phyloP scores from a whole-genome alignment of 2,797 vertebrate genomes.

The Rhabdomys pumilio region DNA sequence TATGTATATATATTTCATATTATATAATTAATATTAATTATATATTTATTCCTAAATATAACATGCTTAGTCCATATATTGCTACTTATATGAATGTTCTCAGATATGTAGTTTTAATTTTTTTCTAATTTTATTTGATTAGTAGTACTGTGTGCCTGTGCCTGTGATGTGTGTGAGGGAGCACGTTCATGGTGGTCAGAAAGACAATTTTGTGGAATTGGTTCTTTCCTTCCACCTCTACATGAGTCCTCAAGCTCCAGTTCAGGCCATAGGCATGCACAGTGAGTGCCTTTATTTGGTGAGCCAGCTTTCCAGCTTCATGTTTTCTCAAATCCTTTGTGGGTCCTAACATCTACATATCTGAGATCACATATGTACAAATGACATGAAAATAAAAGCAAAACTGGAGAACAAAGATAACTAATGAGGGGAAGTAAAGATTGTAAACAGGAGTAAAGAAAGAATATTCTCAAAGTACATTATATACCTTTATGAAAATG shows the following conservation, averaged over 20 bases:
- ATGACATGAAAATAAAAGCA: background rate
- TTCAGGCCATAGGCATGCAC: background rate
- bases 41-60: no score
- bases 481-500: background rate
- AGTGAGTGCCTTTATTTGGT: background rate
- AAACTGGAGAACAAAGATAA: background rate
- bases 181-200: fast-evolving
- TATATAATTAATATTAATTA: no score
- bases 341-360: background rate
- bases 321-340: background rate
- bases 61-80: background rate
- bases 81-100: background rate
- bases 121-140: background rate
- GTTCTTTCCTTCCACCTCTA: background rate
- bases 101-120: background rate
- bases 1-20: background rate
- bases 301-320: background rate
- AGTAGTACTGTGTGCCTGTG: background rate
- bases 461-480: background rate
- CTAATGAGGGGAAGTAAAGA: background rate
- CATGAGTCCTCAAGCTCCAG: background rate
- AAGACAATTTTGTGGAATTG: no score
- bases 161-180: background rate
- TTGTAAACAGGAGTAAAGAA: background rate
- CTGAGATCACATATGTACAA: background rate